Evolutionary conservation across 2,113 vertebrate genomes (phyloP).

Genomic region (Phyllostomus hastatus): DNA sequence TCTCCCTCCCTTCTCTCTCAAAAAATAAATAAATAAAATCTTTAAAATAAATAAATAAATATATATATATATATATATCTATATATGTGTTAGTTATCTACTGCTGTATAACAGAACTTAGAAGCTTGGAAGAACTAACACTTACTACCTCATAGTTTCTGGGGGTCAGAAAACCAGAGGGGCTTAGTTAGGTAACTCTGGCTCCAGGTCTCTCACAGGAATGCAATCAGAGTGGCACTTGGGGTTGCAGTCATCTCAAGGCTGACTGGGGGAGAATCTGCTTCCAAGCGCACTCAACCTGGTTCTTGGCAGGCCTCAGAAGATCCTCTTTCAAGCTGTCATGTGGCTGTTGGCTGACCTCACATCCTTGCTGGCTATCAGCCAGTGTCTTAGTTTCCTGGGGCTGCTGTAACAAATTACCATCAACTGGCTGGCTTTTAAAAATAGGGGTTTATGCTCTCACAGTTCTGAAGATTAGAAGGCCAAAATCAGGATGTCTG

Average conservation of each 20-base stretch:
- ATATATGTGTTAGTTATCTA: background rate
- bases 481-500: background rate
- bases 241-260: background rate
- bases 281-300: background rate
- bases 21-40: too few species aligned
- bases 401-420: background rate
- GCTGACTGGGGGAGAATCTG: background rate
- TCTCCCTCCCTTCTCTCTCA: too few species aligned
- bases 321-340: background rate
- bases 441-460: background rate
- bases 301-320: background rate
- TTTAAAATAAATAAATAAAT: too few species aligned
- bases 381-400: background rate
- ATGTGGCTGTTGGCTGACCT: background rate
- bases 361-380: background rate
- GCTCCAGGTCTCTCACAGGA: background rate
- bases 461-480: background rate
- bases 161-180: background rate
- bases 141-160: background rate
- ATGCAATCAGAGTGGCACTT: background rate
- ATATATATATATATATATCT: too few species aligned
- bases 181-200: background rate
- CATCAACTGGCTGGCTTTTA: background rate
- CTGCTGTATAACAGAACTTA: background rate
- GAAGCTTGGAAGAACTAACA: background rate